phyloP scores from a whole-genome alignment of 2,113 vertebrate species.

The Mustela nigripes region DNA sequence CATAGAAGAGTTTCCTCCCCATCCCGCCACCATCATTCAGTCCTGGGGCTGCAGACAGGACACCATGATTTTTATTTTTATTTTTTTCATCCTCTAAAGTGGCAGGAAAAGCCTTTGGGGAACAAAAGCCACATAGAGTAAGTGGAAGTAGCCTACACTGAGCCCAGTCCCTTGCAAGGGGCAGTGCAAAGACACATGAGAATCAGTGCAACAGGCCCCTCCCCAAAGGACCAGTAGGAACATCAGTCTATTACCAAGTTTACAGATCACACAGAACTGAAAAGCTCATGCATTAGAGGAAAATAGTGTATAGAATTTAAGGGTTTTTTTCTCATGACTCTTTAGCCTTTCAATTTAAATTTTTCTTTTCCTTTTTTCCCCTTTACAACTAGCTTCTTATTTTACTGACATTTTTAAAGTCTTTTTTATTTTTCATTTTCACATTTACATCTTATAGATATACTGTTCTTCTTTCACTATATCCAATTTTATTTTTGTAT shows the following conservation, averaged over 20 bases:
- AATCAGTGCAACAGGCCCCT: not conserved
- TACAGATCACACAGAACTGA: not conserved
- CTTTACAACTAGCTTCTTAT: not conserved
- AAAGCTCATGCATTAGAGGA: not conserved
- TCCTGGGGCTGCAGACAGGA: not conserved
- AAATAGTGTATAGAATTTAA: not conserved
- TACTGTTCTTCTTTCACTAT: no score
- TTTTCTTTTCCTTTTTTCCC: not conserved
- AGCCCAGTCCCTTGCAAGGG: not conserved
- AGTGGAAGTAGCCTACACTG: not conserved
- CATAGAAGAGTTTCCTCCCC: not conserved
- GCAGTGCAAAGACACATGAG: not conserved
- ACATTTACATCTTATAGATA: no score
- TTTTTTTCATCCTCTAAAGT: not conserved
- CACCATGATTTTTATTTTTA: not conserved
- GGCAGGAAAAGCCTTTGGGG: not conserved
- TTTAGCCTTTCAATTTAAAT: not conserved
- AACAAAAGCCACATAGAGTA: no score
- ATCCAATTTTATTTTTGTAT: no score
- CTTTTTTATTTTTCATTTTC: no score
- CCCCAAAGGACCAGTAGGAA: not conserved
- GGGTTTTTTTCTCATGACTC: not conserved
- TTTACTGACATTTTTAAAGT: no score
- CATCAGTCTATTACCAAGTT: not conserved
- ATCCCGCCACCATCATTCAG: not conserved